A percentile compares a stretch with the other conserved stretches of the same genome.
Evolutionary conservation across 2,797 vertebrate species (phyloP).

Genomic region (Muraenolepis orangiensis): DNA sequence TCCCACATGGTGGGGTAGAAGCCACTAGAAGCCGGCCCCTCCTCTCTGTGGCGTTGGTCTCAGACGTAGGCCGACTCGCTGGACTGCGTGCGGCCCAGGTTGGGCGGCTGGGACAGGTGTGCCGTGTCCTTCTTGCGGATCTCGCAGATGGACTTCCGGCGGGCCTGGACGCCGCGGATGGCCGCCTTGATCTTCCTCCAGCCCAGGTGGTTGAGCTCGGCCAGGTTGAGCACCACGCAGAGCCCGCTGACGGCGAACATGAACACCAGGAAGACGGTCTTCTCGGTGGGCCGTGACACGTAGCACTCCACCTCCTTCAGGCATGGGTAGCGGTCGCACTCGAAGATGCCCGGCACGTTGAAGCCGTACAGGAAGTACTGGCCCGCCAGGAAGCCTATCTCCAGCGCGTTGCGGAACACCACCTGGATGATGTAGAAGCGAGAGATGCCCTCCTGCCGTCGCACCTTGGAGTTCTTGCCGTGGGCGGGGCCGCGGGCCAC

Average conservation of each 20-base stretch:
- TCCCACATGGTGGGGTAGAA: no score
- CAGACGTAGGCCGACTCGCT: constrained; percentile 88
- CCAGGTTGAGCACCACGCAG: constrained; percentile 87
- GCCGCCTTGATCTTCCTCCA: constrained; percentile 86
- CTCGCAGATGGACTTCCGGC: constrained; percentile 81
- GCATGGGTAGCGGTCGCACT: constrained; percentile 86
- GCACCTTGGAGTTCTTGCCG: constrained; percentile 75
- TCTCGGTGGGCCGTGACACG: constrained; percentile 86
- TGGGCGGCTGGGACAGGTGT: constrained; percentile 74
- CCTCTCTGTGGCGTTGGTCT: constrained; percentile 30
- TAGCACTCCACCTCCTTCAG: constrained; percentile 90
- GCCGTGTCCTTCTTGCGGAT: constrained; percentile 80
- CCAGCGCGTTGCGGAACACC: constrained; percentile 85
- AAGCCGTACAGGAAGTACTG: constrained; percentile 91
- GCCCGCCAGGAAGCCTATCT: constrained; percentile 84
- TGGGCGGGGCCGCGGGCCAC: constrained; percentile 69
- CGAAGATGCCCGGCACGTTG: constrained; percentile 81
- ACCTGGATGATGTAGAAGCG: constrained; percentile 90
- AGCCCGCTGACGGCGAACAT: constrained; percentile 91
- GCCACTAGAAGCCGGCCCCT: not conserved
- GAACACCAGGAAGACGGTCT: constrained; percentile 87
- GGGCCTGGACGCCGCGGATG: constrained; percentile 79
- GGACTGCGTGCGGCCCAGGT: constrained; percentile 84
- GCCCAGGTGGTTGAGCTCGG: constrained; percentile 88
- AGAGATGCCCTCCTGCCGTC: constrained; percentile 84